These are phyloP conservation scores for Antheraea mylitta DNA, from an alignment of 1,140 invertebrate species.

Conservation along the genomic window DNA sequence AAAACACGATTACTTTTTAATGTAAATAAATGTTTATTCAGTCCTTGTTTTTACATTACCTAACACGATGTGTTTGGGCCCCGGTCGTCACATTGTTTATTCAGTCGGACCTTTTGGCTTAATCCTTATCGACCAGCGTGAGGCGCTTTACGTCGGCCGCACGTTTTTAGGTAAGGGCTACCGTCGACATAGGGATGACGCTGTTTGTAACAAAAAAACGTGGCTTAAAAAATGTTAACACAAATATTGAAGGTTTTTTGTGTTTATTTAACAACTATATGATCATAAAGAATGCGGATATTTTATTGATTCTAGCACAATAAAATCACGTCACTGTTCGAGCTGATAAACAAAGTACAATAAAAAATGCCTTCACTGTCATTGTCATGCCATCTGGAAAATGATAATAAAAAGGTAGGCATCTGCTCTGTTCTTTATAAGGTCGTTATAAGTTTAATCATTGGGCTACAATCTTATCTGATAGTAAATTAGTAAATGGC, in stretches of 20 bases:
- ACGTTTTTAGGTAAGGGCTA: background rate
- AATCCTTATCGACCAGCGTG: constrained; percentile 44
- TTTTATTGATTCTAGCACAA: too few species aligned
- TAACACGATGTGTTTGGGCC: constrained; percentile 28
- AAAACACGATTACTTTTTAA: constrained; percentile 17
- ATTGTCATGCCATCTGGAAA: too few species aligned
- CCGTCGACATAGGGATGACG: background rate
- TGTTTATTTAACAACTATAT: background rate
- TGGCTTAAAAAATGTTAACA: background rate
- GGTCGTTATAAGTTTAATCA: too few species aligned
- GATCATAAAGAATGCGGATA: too few species aligned
- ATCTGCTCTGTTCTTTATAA: too few species aligned
- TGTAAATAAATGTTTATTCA: constrained; percentile 39
- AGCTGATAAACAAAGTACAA: too few species aligned
- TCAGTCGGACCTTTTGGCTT: constrained; percentile 40
- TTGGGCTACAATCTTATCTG: too few species aligned
- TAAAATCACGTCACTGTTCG: too few species aligned
- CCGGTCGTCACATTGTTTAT: constrained; percentile 41
- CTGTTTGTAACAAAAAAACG: constrained; percentile 29
- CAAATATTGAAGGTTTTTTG: background rate
- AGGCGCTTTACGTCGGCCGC: constrained; percentile 10
- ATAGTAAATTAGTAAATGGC: too few species aligned
- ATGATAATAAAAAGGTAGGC: too few species aligned
- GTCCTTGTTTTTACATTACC: constrained; percentile 37
- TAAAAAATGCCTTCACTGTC: too few species aligned